phyloP scores from a whole-genome alignment of 2,113 vertebrate species.

The Kryptolebias marmoratus region DNA sequence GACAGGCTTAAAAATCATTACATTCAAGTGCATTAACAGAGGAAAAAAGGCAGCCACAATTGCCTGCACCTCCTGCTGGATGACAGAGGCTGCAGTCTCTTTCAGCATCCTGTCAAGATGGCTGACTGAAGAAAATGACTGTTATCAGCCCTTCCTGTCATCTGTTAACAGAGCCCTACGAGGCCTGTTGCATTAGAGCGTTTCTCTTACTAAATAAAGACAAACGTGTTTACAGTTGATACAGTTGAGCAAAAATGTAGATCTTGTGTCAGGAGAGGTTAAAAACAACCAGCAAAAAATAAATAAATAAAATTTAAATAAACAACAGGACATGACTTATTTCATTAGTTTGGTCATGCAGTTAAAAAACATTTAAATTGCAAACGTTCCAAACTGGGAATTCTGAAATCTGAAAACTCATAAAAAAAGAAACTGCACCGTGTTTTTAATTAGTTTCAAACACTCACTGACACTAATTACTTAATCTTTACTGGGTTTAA shows the following conservation, averaged over 20 bases:
- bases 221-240: constrained; percentile 31
- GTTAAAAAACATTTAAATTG: constrained; percentile 64
- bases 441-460: constrained; percentile 58
- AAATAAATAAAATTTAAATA: neutral
- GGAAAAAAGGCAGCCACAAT: constrained; percentile 52
- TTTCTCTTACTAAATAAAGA: constrained; percentile 54
- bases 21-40: constrained; percentile 49
- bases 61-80: constrained; percentile 61
- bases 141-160: constrained; percentile 70
- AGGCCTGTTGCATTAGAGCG: constrained; percentile 51
- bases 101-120: constrained; percentile 74
- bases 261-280: constrained; percentile 15
- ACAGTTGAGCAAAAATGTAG: constrained; percentile 12
- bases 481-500: constrained; percentile 46
- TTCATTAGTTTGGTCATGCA: constrained; percentile 41
- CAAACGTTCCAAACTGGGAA: constrained; percentile 57
- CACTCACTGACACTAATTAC: constrained; percentile 50
- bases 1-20: constrained; percentile 47
- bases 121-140: constrained; percentile 77
- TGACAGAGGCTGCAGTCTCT: constrained; percentile 58
- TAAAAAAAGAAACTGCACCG: constrained; percentile 20
- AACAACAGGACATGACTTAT: constrained; percentile 24
- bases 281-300: constrained; percentile 25
- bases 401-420: constrained; percentile 37
- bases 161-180: constrained; percentile 63